Percentiles rank a stretch among this genome's conserved stretches.
These are phyloP conservation scores for Cephalopachus bancanus DNA, from an alignment of 2,797 vertebrate genomes.

Conservation along the genomic window DNA sequence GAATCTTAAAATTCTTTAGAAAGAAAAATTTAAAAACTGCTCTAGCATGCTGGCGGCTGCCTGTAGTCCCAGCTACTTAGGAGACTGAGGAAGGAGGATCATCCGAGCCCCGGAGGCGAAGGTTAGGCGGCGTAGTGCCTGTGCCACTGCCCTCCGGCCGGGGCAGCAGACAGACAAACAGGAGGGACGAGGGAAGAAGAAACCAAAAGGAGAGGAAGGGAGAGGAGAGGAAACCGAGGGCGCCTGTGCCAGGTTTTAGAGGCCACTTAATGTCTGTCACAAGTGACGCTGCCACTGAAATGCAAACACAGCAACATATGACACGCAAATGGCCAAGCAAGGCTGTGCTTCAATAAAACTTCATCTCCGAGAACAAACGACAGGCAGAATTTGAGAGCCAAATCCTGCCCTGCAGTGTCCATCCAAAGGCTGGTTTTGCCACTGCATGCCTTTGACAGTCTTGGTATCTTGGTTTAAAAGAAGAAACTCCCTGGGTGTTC, in stretches of 20 bases:
- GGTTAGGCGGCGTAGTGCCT: too few species aligned
- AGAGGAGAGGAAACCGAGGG: too few species aligned
- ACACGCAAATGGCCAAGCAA: background rate
- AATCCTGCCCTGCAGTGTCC: background rate
- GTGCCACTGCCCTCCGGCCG: too few species aligned
- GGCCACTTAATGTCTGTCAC: background rate
- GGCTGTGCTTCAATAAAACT: constrained; percentile 28
- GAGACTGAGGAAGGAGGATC: too few species aligned
- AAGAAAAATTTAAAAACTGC: too few species aligned
- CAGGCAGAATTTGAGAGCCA: background rate
- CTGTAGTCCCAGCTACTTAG: too few species aligned
- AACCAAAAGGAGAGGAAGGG: too few species aligned
- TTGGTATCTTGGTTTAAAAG: background rate
- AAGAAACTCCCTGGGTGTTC: background rate
- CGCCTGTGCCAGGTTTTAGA: background rate
- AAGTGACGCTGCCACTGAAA: background rate
- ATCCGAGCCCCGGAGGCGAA: too few species aligned
- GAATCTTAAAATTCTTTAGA: too few species aligned
- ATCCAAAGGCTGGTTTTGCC: background rate
- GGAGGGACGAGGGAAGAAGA: too few species aligned
- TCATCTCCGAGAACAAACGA: constrained; percentile 24
- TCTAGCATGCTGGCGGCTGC: too few species aligned
- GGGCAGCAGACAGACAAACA: too few species aligned
- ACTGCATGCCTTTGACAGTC: background rate
- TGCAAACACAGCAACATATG: background rate